Evolutionary conservation across 2,888 invertebrate genomes (phyloP).

Genomic region (Athripsodes cinereus): DNA sequence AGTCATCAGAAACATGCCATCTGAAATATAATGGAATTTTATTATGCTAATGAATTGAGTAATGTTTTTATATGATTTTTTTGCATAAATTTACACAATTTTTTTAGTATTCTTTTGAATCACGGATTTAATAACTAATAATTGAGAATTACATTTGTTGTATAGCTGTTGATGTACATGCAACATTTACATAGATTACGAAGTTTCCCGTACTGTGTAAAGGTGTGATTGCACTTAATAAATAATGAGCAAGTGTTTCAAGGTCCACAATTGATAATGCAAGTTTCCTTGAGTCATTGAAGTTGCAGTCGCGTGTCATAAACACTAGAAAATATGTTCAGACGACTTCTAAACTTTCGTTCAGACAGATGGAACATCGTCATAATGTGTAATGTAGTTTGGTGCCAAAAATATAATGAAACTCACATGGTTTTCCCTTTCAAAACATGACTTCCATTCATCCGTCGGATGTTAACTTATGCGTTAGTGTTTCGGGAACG

Average conservation of each 20-base stretch:
- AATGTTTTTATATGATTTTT: no score
- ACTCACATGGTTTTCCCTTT: not conserved
- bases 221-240: no score
- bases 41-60: no score
- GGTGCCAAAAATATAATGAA: not conserved
- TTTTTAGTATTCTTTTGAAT: no score
- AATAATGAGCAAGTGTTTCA: not conserved
- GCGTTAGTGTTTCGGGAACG: conserved; percentile 1
- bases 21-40: no score
- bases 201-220: no score
- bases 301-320: conserved; percentile 2
- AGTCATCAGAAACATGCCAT: no score
- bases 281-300: not conserved
- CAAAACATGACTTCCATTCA: conserved; percentile 2
- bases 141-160: no score
- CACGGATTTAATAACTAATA: no score
- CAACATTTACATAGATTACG: no score
- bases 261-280: conserved; percentile 1
- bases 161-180: no score
- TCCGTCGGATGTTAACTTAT: not conserved
- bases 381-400: not conserved
- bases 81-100: no score
- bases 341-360: not conserved
- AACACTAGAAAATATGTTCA: not conserved
- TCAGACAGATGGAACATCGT: not conserved